A percentile compares a stretch with the other conserved stretches of the same genome.
phyloP scores from a whole-genome alignment of 2,888 invertebrate genomes.

The Torymus auratus region DNA sequence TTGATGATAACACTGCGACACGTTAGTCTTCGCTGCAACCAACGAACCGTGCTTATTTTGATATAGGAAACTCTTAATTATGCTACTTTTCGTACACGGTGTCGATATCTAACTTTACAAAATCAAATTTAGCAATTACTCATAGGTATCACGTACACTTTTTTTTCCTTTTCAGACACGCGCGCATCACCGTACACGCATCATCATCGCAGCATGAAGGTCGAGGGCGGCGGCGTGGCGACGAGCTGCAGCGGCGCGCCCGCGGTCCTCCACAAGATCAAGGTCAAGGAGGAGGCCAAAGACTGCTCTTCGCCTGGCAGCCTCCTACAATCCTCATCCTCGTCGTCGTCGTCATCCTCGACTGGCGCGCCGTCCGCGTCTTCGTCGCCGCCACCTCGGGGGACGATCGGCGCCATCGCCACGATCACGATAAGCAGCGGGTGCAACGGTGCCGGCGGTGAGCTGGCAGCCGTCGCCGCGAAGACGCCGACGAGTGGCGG shows the following conservation, averaged over 20 bases:
- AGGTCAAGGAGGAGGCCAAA: constrained; percentile 74
- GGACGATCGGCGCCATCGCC: constrained; percentile 57
- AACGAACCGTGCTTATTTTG: too few species aligned
- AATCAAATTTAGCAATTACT: too few species aligned
- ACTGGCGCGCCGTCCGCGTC: constrained; percentile 26
- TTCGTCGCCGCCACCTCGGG: constrained; percentile 47
- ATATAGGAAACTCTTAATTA: too few species aligned
- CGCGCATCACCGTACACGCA: too few species aligned
- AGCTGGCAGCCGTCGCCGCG: constrained; percentile 44
- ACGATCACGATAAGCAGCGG: constrained; percentile 61
- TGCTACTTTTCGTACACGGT: too few species aligned
- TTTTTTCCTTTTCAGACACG: too few species aligned
- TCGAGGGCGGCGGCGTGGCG: constrained; percentile 65
- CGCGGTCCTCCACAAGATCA: constrained; percentile 70
- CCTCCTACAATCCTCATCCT: constrained; percentile 40
- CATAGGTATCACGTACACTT: too few species aligned
- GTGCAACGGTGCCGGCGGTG: constrained; percentile 55
- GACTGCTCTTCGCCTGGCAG: constrained; percentile 65
- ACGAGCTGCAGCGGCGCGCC: constrained; percentile 51
- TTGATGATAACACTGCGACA: too few species aligned
- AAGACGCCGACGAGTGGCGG: constrained; percentile 47
- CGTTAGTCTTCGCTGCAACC: too few species aligned
- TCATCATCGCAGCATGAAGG: constrained; percentile 69
- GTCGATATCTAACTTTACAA: too few species aligned
- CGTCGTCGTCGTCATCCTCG: constrained; percentile 48